phyloP scores from a whole-genome alignment of 2,888 invertebrate genomes.

The Stictocephala bisonia region DNA sequence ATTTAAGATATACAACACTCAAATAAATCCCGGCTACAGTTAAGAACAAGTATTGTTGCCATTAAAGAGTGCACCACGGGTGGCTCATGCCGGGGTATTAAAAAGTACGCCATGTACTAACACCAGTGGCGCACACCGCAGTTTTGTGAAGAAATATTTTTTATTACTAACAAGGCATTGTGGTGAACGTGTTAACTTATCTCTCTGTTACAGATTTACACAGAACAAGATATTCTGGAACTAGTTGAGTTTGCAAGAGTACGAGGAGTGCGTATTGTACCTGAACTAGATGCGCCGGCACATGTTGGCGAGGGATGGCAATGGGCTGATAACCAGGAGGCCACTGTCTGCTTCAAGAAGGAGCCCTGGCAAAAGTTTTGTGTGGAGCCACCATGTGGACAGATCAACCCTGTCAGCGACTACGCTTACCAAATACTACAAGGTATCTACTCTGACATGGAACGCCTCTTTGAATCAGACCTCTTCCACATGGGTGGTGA shows the following conservation, averaged over 20 bases:
- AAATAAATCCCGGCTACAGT: no score
- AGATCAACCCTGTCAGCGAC: slow-evolving; percentile 81
- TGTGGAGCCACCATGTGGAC: slow-evolving; percentile 86
- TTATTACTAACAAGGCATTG: no score
- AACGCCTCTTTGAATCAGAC: slow-evolving; percentile 61
- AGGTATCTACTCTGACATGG: slow-evolving; percentile 69
- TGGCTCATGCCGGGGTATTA: no score
- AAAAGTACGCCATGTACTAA: no score
- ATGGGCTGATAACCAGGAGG: slow-evolving; percentile 69
- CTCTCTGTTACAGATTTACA: slow-evolving; percentile 67
- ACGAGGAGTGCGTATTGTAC: slow-evolving; percentile 84
- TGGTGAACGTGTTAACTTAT: no score
- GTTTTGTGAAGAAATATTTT: no score
- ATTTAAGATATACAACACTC: no score
- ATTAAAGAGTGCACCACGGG: no score
- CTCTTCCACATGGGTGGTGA: slow-evolving; percentile 86
- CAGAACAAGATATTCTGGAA: slow-evolving; percentile 64
- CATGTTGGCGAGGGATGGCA: slow-evolving; percentile 84
- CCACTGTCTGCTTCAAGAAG: slow-evolving; percentile 74
- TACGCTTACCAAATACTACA: slow-evolving; percentile 75
- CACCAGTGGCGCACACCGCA: no score
- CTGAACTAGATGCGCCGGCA: slow-evolving; percentile 91
- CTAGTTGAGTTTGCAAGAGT: slow-evolving; percentile 76
- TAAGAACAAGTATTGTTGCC: no score
- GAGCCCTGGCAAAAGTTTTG: slow-evolving; percentile 74